Evolutionary conservation across 2,888 invertebrate genomes (phyloP).

Genomic region (Molorchus minor): DNA sequence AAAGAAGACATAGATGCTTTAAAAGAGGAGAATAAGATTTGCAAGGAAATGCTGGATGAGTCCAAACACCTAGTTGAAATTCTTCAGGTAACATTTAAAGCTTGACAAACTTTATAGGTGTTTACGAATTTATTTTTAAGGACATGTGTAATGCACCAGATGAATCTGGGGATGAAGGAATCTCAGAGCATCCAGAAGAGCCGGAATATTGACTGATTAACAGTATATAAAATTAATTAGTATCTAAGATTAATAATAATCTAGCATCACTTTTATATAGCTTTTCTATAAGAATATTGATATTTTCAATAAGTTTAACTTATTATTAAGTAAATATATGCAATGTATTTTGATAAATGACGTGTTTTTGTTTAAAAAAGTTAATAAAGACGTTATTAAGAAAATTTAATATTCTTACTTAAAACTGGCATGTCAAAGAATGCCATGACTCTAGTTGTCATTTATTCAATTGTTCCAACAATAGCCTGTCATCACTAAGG

Average conservation of each 20-base stretch:
- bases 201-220: neutral
- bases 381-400: too few relatives aligned
- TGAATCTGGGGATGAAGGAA: slow-evolving; percentile 57
- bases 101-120: slow-evolving; percentile 9
- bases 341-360: neutral
- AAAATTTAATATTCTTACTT: neutral
- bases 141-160: slow-evolving; percentile 71
- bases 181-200: neutral
- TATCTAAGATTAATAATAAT: neutral
- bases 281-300: neutral
- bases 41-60: slow-evolving; percentile 79
- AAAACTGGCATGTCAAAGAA: neutral
- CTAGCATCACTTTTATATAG: neutral
- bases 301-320: neutral
- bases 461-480: neutral
- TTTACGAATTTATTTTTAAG: slow-evolving; percentile 60
- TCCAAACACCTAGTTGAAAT: slow-evolving; percentile 79
- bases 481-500: too few relatives aligned
- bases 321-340: neutral
- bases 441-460: neutral
- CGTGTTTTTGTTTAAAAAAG: slow-evolving; percentile 18
- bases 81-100: slow-evolving; percentile 67
- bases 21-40: slow-evolving; percentile 71
- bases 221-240: neutral
- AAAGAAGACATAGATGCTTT: slow-evolving; percentile 63